Percentiles rank a stretch among this genome's conserved stretches.
phyloP scores from a whole-genome alignment of 2,113 vertebrate genomes.

The Lanius collurio region DNA sequence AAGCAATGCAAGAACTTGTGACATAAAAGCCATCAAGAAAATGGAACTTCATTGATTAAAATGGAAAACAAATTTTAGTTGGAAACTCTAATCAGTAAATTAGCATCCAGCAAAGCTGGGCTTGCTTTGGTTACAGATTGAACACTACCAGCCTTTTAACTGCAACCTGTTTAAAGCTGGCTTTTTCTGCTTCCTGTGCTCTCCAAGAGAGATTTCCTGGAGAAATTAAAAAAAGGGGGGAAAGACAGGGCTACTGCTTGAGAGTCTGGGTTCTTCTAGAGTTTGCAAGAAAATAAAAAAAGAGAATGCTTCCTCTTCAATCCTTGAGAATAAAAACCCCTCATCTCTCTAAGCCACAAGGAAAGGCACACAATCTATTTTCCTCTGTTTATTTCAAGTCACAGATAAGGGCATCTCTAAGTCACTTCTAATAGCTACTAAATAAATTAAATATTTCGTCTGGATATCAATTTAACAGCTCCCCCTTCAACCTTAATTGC shows the following conservation, averaged over 20 bases:
- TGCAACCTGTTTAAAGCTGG: background rate
- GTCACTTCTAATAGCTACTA: background rate
- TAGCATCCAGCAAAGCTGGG: background rate
- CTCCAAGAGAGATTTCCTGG: background rate
- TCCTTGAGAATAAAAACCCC: background rate
- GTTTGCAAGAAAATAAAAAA: background rate
- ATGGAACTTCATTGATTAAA: background rate
- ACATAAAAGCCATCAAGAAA: background rate
- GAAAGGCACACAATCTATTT: background rate
- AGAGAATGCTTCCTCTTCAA: background rate
- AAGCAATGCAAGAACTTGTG: background rate
- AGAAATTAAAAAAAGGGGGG: background rate
- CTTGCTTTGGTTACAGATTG: background rate
- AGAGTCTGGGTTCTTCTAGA: background rate
- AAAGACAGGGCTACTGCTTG: background rate
- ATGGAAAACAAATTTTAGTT: background rate
- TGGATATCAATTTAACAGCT: background rate
- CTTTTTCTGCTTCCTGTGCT: background rate
- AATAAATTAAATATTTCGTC: conserved; percentile 1
- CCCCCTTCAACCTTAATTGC: background rate
- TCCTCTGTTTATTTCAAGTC: background rate
- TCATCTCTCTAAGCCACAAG: background rate
- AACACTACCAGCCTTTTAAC: background rate
- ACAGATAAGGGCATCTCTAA: background rate
- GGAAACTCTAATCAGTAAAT: background rate